Base-by-base conservation (phyloP, 2,113 vertebrate species). In the Varanus salvator region DNA sequence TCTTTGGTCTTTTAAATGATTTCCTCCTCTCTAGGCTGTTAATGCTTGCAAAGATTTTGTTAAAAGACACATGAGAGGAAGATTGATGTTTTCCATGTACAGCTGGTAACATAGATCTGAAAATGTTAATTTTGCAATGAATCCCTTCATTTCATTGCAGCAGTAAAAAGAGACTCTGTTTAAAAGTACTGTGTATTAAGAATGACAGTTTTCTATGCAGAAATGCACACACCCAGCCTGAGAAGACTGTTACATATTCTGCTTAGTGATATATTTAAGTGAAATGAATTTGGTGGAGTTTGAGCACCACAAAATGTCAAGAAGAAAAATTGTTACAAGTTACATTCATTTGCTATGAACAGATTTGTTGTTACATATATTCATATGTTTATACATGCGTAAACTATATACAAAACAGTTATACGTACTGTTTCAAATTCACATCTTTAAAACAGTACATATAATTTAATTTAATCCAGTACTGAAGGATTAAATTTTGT, bases 51-150 rank as follows among this genome's bases (percentile, higher is more conserved):
- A 54, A 23, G 34, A n/a, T 17, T 80, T 66, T 50, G n/a, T 50
- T 15, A 3, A 78, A 87, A 81, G 50, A 71, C 31, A 21, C 8
- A 8, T 19, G 23, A 54, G 72, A 44, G 23, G 52, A 8, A 76
- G 12, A 21, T 48, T 57, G 27, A 48, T 71, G 4, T 27, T 68
- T 87, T 69, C 44, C n/a, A 38, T 9, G 92, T 90, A 52, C 12
- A 50, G 27, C 87, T 92, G 92, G 8, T 19, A 84, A 94, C 93
- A 75, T 80, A 34, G 85, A 85, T 94, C 78, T 71, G 25, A 93
- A 91, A 94, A 93, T 93, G 88, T 68, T 57, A 93, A 85, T 95
- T 34, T 92, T 92, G 92, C 85, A 92, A 93, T 92, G 89, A 93
- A 94, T 44, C 91, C 69, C 86, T 71, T 90, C 91, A 7, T 93